Conservation (phyloP, 1,140 invertebrate genomes). For the Nixonia krombeini region DNA sequence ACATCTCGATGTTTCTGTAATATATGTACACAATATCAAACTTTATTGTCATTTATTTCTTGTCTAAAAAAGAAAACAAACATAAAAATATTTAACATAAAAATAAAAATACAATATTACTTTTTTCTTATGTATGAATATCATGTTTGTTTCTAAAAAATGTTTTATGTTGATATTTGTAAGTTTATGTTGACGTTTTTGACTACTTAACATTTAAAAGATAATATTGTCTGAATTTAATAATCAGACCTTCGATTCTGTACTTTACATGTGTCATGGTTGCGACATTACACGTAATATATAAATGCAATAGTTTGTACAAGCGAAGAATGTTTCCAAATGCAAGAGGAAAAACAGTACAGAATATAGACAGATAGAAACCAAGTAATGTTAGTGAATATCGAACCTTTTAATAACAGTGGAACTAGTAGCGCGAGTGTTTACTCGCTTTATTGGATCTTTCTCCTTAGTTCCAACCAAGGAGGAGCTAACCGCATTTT, state of each 20-base stretch:
- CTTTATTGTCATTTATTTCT: not conserved
- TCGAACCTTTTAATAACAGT: conserved; percentile 64
- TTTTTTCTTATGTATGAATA: no score
- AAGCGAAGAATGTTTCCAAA: conserved; percentile 17
- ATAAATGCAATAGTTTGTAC: not conserved
- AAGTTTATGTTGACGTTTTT: no score
- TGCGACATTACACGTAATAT: no score
- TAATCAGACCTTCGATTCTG: no score
- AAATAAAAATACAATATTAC: not conserved
- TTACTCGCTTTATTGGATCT: conserved; percentile 59
- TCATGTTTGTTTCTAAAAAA: no score
- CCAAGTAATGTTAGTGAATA: not conserved
- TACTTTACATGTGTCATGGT: no score
- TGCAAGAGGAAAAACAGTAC: conserved; percentile 5
- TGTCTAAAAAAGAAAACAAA: not conserved
- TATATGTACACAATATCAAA: conserved; percentile 43
- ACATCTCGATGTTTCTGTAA: conserved; percentile 63
- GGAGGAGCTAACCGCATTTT: conserved; percentile 25
- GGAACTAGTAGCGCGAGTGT: conserved; percentile 54
- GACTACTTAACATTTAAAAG: no score
- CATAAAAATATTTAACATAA: not conserved
- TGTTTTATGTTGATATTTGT: no score
- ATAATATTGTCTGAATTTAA: no score
- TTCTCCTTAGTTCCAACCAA: conserved; percentile 55
- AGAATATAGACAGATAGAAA: conserved; percentile 8